phyloP scores from a whole-genome alignment of 2,888 invertebrate genomes.

The Lasioglossum figueresi region DNA sequence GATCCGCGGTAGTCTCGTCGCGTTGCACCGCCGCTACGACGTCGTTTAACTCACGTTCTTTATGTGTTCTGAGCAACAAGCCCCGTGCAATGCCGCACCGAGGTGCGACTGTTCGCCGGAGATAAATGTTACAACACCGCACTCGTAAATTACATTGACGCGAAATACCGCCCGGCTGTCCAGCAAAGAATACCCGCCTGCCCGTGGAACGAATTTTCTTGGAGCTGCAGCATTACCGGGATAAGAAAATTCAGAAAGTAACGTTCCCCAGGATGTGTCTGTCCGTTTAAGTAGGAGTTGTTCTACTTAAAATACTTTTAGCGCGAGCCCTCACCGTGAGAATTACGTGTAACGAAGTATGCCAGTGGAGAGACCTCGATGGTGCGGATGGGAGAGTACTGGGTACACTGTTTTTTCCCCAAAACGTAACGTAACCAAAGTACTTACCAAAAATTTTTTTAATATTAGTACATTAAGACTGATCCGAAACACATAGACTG shows the following conservation, averaged over 20 bases:
- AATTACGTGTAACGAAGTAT: neutral
- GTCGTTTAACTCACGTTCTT: constrained; percentile 42
- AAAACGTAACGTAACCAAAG: too few species aligned
- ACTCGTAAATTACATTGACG: constrained; percentile 30
- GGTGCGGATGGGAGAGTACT: neutral
- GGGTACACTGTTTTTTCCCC: too few species aligned
- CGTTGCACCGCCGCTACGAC: constrained; percentile 16
- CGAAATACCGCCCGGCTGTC: neutral
- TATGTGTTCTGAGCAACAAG: constrained; percentile 16
- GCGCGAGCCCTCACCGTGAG: neutral
- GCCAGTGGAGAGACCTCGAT: neutral
- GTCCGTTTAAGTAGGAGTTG: neutral
- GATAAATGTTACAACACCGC: constrained; percentile 36
- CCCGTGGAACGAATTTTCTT: constrained; percentile 4
- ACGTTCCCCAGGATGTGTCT: neutral
- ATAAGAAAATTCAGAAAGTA: neutral
- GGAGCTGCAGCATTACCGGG: neutral
- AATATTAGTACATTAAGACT: too few species aligned
- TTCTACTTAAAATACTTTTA: neutral
- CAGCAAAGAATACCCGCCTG: constrained; percentile 1
- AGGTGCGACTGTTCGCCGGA: constrained; percentile 22
- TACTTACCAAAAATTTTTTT: too few species aligned
- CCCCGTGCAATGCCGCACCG: neutral
- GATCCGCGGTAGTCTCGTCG: constrained; percentile 26
- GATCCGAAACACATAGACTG: too few species aligned